These are phyloP conservation scores for Caerostris darwini DNA, from an alignment of 1,140 invertebrate species.

Conservation along the genomic window DNA sequence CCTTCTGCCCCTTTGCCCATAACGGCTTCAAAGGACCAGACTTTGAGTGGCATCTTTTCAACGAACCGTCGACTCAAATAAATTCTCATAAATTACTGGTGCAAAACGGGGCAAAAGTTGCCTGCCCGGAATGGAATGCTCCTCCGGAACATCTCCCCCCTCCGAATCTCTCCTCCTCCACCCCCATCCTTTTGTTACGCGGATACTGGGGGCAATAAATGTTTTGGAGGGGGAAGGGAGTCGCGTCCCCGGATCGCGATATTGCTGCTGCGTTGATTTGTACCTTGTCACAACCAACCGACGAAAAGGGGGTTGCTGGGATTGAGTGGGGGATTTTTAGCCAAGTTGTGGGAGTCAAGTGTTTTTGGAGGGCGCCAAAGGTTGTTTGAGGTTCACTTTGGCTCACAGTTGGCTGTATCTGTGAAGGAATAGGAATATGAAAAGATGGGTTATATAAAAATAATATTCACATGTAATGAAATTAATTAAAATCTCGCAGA, in stretches of 20 bases:
- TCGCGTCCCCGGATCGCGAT: background rate
- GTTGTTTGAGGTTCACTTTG: background rate
- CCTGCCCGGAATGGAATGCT: constrained; percentile 76
- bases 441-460: background rate
- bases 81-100: constrained; percentile 78
- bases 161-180: background rate
- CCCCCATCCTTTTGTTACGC: background rate
- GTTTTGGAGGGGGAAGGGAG: constrained; percentile 15
- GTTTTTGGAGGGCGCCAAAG: constrained; percentile 48
- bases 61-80: constrained; percentile 72
- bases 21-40: background rate
- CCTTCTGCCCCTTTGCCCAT: constrained; percentile 61
- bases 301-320: constrained; percentile 43
- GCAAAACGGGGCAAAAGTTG: constrained; percentile 77
- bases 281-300: constrained; percentile 77
- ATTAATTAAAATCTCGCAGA: background rate
- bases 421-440: background rate
- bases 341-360: background rate
- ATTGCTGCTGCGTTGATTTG: constrained; percentile 78
- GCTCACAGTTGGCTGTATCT: background rate
- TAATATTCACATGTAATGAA: background rate
- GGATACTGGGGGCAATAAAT: constrained; percentile 75
- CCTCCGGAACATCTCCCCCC: background rate
- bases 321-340: background rate
- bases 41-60: constrained; percentile 75